A percentile compares a stretch with the other conserved stretches of the same genome.
These are phyloP conservation scores for Drosophila ironensis DNA, from an alignment of 1,140 invertebrate genomes.

Conservation along the genomic window DNA sequence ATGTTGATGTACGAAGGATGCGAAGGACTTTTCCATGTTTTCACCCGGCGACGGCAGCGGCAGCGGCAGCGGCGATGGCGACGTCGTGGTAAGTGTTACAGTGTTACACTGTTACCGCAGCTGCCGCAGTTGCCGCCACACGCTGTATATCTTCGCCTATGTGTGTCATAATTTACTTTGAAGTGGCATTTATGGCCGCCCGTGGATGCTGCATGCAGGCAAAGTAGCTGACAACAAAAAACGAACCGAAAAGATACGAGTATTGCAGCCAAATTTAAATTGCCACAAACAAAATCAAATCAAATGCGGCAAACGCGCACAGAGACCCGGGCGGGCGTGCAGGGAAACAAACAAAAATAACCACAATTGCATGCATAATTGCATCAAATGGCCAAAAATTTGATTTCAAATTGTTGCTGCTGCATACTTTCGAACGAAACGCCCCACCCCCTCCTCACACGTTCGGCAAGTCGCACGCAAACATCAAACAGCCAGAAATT, in stretches of 20 bases:
- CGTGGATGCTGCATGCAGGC: slow-evolving; percentile 21
- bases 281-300: slow-evolving; percentile 45
- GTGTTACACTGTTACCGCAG: slow-evolving; percentile 40
- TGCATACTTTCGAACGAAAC: slow-evolving; percentile 51
- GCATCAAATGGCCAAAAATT: slow-evolving; percentile 73
- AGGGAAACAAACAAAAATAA: slow-evolving; percentile 25
- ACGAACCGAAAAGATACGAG: slow-evolving; percentile 1
- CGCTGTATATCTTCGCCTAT: slow-evolving; percentile 14
- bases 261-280: slow-evolving; percentile 30
- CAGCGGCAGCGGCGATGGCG: not conserved
- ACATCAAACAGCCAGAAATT: slow-evolving; percentile 65
- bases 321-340: slow-evolving; percentile 11
- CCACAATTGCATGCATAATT: slow-evolving; percentile 78
- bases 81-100: slow-evolving; percentile 40
- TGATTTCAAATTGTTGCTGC: slow-evolving; percentile 66
- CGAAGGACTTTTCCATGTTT: slow-evolving; percentile 79
- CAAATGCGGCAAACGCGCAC: slow-evolving; percentile 46
- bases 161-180: slow-evolving; percentile 73
- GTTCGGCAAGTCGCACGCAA: slow-evolving; percentile 65
- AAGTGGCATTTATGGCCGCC: slow-evolving; percentile 72
- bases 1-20: slow-evolving; percentile 74
- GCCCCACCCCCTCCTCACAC: slow-evolving; percentile 12
- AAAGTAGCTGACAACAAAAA: slow-evolving; percentile 14
- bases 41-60: slow-evolving; percentile 30
- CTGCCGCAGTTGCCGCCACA: slow-evolving; percentile 34